Evolutionary conservation across 2,113 vertebrate genomes (phyloP).

Genomic region (Leuciscus idus): DNA sequence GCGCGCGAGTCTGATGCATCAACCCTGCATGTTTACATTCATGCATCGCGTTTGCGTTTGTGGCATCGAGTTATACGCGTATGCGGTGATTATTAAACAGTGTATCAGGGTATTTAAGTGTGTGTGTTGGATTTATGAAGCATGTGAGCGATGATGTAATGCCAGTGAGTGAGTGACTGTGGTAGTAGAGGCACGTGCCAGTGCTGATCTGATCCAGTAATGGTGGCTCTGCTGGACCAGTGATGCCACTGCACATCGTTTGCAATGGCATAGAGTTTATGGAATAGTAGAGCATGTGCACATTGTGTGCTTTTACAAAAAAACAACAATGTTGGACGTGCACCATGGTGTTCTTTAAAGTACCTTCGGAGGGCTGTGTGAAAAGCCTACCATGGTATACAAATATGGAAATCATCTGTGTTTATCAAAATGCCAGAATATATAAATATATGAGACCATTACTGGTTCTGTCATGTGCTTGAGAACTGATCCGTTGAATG

Average conservation of each 20-base stretch:
- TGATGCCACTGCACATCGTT: conserved; percentile 41
- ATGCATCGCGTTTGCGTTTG: neutral
- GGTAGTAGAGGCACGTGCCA: conserved; percentile 65
- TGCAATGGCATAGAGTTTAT: neutral
- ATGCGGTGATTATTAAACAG: neutral
- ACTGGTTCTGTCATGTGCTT: no score
- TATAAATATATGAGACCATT: no score
- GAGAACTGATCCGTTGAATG: no score
- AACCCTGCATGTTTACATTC: conserved; percentile 13
- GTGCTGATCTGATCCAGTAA: conserved; percentile 48
- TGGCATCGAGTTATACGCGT: neutral
- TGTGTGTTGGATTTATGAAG: conserved; percentile 44
- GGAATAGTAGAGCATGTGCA: neutral
- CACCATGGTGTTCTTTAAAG: neutral
- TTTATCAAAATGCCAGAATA: no score
- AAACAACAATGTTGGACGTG: neutral
- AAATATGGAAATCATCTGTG: no score
- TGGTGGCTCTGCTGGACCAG: conserved; percentile 49
- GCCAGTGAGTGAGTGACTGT: conserved; percentile 63
- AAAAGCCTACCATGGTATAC: no score
- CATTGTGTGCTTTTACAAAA: neutral
- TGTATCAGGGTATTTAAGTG: conserved; percentile 3
- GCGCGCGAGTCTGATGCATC: conserved; percentile 2
- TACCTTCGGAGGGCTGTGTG: no score
- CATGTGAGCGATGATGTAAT: conserved; percentile 68